Percentiles rank a stretch among this genome's conserved stretches.
phyloP scores from a whole-genome alignment of 2,888 invertebrate genomes.

The Phalera bucephala region DNA sequence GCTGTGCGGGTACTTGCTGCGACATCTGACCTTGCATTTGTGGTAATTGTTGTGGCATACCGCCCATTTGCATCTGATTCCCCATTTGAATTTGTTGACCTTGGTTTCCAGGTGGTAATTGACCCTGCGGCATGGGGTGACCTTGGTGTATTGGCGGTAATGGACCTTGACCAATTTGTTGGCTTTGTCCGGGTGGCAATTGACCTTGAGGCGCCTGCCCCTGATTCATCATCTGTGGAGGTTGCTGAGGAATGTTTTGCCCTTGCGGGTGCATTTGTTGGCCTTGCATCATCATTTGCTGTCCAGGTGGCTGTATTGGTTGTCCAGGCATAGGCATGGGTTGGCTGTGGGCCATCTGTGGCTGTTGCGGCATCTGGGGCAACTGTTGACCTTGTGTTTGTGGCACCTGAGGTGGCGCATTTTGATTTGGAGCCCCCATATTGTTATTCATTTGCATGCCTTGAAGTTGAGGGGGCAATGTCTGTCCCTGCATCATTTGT shows the following conservation, averaged over 20 bases:
- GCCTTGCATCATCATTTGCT: conserved; percentile 53
- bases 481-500: conserved; percentile 24
- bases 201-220: conserved; percentile 49
- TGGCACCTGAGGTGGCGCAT: conserved; percentile 36
- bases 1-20: conserved; percentile 32
- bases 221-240: conserved; percentile 45
- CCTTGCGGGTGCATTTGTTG: conserved; percentile 42
- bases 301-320: conserved; percentile 38
- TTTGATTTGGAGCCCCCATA: conserved; percentile 43
- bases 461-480: conserved; percentile 40
- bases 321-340: conserved; percentile 46
- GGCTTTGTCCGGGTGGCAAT: conserved; percentile 23
- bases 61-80: conserved; percentile 26
- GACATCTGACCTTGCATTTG: conserved; percentile 31
- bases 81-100: conserved; percentile 30
- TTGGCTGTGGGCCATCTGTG: conserved; percentile 36
- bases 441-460: conserved; percentile 45
- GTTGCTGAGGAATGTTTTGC: conserved; percentile 45
- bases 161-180: conserved; percentile 25
- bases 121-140: conserved; percentile 18
- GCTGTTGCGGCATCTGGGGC: conserved; percentile 29
- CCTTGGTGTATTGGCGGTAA: conserved; percentile 15
- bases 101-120: conserved; percentile 32
- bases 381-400: conserved; percentile 44
- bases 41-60: conserved; percentile 21